Evolutionary conservation across 2,888 invertebrate species (phyloP).

Genomic region (Adelognathus sp.): DNA sequence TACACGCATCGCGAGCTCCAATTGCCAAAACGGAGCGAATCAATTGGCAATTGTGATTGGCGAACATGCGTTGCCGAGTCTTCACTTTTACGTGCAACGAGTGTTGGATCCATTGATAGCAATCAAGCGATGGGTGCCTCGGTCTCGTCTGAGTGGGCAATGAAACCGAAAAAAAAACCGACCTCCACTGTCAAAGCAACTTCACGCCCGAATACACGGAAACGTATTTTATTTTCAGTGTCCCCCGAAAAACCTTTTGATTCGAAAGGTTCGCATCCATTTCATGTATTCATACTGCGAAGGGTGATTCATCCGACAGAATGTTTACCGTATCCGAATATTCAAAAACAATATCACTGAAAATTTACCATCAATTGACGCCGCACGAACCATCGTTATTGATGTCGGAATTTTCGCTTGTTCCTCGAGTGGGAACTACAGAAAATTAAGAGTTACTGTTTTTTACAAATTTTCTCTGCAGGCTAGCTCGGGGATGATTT

Average conservation of each 20-base stretch:
- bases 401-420: no score
- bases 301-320: no score
- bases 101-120: neutral
- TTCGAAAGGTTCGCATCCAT: no score
- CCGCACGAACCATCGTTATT: no score
- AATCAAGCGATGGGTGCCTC: constrained; percentile 1
- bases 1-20: neutral
- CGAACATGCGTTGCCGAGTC: neutral
- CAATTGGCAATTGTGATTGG: constrained; percentile 5
- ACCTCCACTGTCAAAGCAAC: neutral
- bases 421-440: no score
- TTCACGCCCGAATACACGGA: neutral
- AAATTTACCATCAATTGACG: neutral
- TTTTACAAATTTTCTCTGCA: neutral
- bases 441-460: no score
- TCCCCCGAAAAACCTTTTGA: neutral
- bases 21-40: neutral
- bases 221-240: neutral
- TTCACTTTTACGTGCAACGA: neutral
- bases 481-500: neutral
- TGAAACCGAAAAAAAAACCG: constrained; percentile 1
- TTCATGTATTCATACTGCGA: no score
- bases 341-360: no score
- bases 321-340: no score
- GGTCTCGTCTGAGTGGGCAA: neutral